Percentiles rank a stretch among this genome's conserved stretches.
phyloP scores from a whole-genome alignment of 2,888 invertebrate species.

The Heteromurus nitidus region DNA sequence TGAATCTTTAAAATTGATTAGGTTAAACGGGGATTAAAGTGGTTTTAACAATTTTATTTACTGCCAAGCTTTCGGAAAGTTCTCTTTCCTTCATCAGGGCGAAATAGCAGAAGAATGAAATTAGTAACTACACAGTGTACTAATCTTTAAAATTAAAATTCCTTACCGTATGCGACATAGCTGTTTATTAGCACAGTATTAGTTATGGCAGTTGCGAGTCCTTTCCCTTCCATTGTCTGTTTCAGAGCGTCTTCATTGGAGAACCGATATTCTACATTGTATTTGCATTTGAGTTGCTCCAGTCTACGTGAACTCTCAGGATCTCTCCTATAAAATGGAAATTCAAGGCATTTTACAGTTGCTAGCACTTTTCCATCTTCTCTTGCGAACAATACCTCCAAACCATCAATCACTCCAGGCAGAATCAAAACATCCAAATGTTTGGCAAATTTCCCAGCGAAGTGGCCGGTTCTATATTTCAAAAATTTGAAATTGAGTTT shows the following conservation, averaged over 20 bases:
- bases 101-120: no score
- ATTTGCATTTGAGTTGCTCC: conserved; percentile 30
- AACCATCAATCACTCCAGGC: conserved; percentile 59
- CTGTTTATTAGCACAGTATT: conserved; percentile 67
- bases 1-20: no score
- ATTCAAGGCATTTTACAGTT: conserved; percentile 48
- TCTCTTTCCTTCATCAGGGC: neutral
- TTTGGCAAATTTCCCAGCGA: conserved; percentile 59
- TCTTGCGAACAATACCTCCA: conserved; percentile 49
- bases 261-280: conserved; percentile 36
- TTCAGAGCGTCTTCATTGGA: conserved; percentile 62
- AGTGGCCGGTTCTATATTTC: conserved; percentile 68
- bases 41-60: no score
- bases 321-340: conserved; percentile 59
- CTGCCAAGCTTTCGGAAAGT: no score
- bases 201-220: conserved; percentile 50
- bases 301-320: conserved; percentile 9
- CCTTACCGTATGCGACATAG: conserved; percentile 60
- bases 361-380: conserved; percentile 21
- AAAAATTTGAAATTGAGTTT: conserved; percentile 65
- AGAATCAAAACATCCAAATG: conserved; percentile 42
- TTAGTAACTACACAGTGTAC: no score
- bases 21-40: no score
- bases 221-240: conserved; percentile 39
- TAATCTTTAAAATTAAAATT: neutral